Evolutionary conservation across 2,888 invertebrate genomes (phyloP).

Genomic region (Melipona beecheii): DNA sequence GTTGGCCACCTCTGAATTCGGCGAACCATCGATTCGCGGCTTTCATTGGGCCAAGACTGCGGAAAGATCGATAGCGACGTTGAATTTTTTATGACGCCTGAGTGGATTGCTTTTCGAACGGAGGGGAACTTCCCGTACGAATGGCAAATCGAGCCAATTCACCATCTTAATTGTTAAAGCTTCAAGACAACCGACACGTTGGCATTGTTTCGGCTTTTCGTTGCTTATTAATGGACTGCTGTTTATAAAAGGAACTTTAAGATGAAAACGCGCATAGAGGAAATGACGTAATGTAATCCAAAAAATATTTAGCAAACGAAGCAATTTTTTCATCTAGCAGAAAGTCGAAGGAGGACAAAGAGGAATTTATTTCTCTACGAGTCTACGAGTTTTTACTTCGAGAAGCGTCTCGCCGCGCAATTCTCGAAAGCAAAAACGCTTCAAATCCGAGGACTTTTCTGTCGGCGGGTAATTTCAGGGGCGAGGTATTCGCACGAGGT

Average conservation of each 20-base stretch:
- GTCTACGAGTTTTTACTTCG: too few relatives aligned
- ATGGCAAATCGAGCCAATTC: neutral
- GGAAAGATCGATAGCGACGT: slow-evolving; percentile 51
- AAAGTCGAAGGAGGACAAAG: too few relatives aligned
- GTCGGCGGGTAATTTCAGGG: neutral
- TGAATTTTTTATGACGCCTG: slow-evolving; percentile 63
- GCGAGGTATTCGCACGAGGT: neutral
- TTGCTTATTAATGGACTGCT: too few relatives aligned
- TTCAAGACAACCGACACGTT: neutral
- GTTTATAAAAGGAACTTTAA: too few relatives aligned
- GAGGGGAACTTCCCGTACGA: neutral
- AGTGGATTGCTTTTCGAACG: slow-evolving; percentile 60
- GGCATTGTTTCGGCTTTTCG: too few relatives aligned
- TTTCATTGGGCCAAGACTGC: slow-evolving; percentile 30
- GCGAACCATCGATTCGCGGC: slow-evolving; percentile 30
- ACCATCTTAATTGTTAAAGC: slow-evolving; percentile 3
- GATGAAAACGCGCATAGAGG: too few relatives aligned
- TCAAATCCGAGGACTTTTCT: too few relatives aligned
- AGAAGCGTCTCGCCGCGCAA: neutral
- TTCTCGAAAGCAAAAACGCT: neutral
- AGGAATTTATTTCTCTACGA: neutral
- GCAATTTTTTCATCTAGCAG: too few relatives aligned
- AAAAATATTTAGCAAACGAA: too few relatives aligned
- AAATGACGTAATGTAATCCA: fast-evolving
- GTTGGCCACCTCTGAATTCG: slow-evolving; percentile 21